These are phyloP conservation scores for Drosophila longiperda DNA, from an alignment of 2,888 invertebrate species.

Conservation along the genomic window DNA sequence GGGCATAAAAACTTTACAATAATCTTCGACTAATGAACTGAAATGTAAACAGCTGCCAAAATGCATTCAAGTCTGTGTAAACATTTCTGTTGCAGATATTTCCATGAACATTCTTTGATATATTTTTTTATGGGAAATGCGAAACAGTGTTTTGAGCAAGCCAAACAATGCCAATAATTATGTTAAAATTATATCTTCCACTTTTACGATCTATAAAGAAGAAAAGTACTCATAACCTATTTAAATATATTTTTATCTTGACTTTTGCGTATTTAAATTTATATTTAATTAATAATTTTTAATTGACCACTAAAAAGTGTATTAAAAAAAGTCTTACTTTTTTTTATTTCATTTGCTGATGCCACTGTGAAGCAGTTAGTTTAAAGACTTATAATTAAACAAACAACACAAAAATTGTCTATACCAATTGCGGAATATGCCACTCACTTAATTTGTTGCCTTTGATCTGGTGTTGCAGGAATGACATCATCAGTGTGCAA, in stretches of 20 bases:
- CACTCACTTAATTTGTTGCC: slow-evolving; percentile 60
- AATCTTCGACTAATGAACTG: not conserved
- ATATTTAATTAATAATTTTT: not conserved
- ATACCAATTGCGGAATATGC: slow-evolving; percentile 49
- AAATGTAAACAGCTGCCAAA: slow-evolving; percentile 4
- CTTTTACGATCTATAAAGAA: not conserved
- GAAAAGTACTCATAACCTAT: no score
- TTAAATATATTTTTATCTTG: not conserved
- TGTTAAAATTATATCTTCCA: not conserved
- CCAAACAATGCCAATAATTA: not conserved
- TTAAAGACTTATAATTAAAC: slow-evolving; percentile 51
- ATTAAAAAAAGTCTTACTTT: not conserved
- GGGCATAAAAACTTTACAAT: slow-evolving; percentile 11
- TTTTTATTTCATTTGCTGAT: not conserved
- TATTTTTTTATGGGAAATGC: not conserved
- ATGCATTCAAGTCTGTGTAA: not conserved
- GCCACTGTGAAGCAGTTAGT: slow-evolving; percentile 22
- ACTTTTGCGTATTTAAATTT: no score
- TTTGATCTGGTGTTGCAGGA: slow-evolving; percentile 58
- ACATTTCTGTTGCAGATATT: not conserved
- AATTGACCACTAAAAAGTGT: not conserved
- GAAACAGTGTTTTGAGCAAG: not conserved
- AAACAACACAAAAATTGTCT: slow-evolving; percentile 48
- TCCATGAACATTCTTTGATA: not conserved
- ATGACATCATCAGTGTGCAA: slow-evolving; percentile 67